Conservation (phyloP, 2,797 vertebrate genomes). For the Enteromius argenteus region DNA sequence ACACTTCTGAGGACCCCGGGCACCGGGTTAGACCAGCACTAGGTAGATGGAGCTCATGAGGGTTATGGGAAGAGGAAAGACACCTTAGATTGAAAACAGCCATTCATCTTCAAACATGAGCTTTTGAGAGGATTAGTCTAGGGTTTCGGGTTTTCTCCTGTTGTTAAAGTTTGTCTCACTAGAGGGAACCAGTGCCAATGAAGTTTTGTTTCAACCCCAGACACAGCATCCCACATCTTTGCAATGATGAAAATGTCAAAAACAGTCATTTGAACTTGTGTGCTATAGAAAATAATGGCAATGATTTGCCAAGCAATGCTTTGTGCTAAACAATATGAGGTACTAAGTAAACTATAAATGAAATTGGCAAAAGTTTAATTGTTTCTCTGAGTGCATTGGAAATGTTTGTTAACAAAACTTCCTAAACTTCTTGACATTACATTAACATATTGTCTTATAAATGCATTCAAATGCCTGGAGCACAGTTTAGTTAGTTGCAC, state of each 20-base stretch:
- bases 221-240: slow-evolving; percentile 27
- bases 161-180: slow-evolving; percentile 57
- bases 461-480: slow-evolving; percentile 46
- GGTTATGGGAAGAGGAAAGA: slow-evolving; percentile 30
- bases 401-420: background rate
- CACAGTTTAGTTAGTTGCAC: slow-evolving; percentile 49
- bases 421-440: slow-evolving; percentile 21
- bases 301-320: slow-evolving; percentile 5
- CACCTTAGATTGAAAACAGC: slow-evolving; percentile 48
- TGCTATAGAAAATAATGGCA: background rate
- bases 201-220: slow-evolving; percentile 33
- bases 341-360: slow-evolving; percentile 7
- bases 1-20: slow-evolving; percentile 29
- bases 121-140: slow-evolving; percentile 55
- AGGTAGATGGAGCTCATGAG: slow-evolving; percentile 39
- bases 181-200: slow-evolving; percentile 56
- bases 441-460: slow-evolving; percentile 37
- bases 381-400: background rate
- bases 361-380: slow-evolving; percentile 19
- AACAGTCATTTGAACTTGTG: slow-evolving; percentile 6
- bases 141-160: slow-evolving; percentile 48
- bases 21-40: slow-evolving; percentile 37
- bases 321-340: background rate
- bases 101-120: slow-evolving; percentile 38
- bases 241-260: background rate